Conservation (phyloP, 1,140 invertebrate species). For the Neotoxoptera formosana region DNA sequence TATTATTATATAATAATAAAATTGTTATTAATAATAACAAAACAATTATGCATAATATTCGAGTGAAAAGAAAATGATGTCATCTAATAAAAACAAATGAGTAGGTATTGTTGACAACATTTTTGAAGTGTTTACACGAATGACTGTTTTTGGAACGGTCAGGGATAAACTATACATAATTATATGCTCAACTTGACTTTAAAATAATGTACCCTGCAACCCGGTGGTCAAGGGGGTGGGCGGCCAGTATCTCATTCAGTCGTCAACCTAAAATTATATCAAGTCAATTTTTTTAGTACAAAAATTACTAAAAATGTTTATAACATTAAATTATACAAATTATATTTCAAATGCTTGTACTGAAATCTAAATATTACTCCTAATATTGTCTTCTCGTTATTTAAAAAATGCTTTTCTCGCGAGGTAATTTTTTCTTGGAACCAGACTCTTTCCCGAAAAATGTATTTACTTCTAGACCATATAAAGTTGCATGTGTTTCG, state of each 20-base stretch:
- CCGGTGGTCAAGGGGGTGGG: background rate
- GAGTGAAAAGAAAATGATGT: background rate
- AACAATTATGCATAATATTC: background rate
- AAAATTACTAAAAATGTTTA: background rate
- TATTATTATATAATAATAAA: background rate
- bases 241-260: background rate
- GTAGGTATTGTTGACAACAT: background rate
- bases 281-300: background rate
- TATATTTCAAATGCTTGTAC: background rate
- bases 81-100: background rate
- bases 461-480: background rate
- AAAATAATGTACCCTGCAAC: background rate
- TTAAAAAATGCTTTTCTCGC: background rate
- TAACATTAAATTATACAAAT: background rate
- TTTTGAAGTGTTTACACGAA: background rate
- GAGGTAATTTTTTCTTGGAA: background rate
- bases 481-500: background rate
- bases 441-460: background rate
- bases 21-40: background rate
- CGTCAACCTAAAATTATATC: background rate
- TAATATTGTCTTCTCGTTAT: background rate
- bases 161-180: background rate
- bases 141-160: background rate
- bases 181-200: background rate
- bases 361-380: no score